Base-by-base conservation (phyloP, 1,140 invertebrate genomes). In the Caerostris darwini region DNA sequence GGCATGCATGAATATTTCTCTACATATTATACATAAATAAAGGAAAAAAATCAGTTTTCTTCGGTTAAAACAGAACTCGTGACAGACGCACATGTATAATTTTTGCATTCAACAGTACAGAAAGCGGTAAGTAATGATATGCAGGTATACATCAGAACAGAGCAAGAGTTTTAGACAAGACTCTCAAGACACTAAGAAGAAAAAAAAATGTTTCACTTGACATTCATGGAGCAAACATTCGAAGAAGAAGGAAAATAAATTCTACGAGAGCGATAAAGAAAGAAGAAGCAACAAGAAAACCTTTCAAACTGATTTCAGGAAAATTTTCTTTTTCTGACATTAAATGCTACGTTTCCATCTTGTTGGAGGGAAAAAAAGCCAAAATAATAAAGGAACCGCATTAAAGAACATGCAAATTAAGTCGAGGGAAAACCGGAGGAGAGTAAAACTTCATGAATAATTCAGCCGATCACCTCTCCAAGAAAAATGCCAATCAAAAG, bases 371-470 rank as follows among this genome's bases (percentile, higher is more conserved):
- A 34, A 5, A 82, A 50, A 81, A 34, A 67, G n/a, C 34, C 34
- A 34, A 67, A 67, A 67, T 12, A 77, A 77, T 77, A 50, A 77
- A 53, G 17, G 10, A 5, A 53, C 54, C 53, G 59, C 71, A 92
- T 85, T 92, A 85, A 92, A 92, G 59, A n/a, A 67, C 81, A 92
- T 92, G 90, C 90, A 92, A 92, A 92, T 92, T 67, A 85, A 92
- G 81, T 85, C 81, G 59, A 53, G 12, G 50, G 34, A 34, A 77
- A 59, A 64, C 71, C 77, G 17, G 71, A 59, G n/a, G 59, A 58
- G 19, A 67, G 17, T 82, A 85, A 69, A 92, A 92, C 58, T 85
- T 92, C 61, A 85, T 85, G 90, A 92, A 92, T 85, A 85, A 92
- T 92, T 85, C 81, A 85, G 17, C 54, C 61, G 81, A 83, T 92